Evolutionary conservation across 2,113 vertebrate genomes (phyloP), one percentile per base, ranked within the genome.

Genomic region (Forbesichthys papilliferus): DNA sequence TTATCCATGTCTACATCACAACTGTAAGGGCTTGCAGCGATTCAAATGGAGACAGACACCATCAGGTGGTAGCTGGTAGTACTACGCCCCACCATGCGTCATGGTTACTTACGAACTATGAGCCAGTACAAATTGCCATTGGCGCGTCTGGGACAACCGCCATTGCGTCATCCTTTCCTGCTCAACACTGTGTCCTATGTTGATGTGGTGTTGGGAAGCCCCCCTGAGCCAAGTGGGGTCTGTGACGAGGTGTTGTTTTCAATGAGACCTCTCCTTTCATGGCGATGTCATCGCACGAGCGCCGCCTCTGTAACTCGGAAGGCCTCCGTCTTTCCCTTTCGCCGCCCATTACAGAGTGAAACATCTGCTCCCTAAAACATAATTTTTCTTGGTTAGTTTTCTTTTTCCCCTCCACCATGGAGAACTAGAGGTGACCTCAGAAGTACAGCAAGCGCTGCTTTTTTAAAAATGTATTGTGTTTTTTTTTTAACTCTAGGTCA

Each of bases 1-100:
- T 85, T 75, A 77, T 82, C 84, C 79, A 74, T 84, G 61, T 58
- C 62, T 71, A 16, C 65, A 85, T 88, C 69, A 48, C 80, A 78
- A 61, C 61, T 56, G 74, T 57, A 16, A 61, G 12, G 69, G 73
- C 75, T 80, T 27, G 66, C 55, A 57, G 62, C 77, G 83, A 60
- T 68, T 80, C 48, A 61, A 56, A 27, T 3, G 36, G n/a, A 48
- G 57, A 5, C 7, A 36, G 59, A 77, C 73, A 47, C 52, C 34
- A 18, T 10, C 34, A 52, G 18, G 51, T 60, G 14, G 79, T 65
- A 0, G 11, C 36, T 61, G 78, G 34, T 57, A 48, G 61, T 64
- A 67, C 48, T 58, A 61, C 13, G 16, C 16, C 42, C 42, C 7
- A 64, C 49, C 20, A 27, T 27, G 27, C 27, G 27, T 27, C 27